phyloP scores from a whole-genome alignment of 2,797 vertebrate species.

The Tadarida brasiliensis region DNA sequence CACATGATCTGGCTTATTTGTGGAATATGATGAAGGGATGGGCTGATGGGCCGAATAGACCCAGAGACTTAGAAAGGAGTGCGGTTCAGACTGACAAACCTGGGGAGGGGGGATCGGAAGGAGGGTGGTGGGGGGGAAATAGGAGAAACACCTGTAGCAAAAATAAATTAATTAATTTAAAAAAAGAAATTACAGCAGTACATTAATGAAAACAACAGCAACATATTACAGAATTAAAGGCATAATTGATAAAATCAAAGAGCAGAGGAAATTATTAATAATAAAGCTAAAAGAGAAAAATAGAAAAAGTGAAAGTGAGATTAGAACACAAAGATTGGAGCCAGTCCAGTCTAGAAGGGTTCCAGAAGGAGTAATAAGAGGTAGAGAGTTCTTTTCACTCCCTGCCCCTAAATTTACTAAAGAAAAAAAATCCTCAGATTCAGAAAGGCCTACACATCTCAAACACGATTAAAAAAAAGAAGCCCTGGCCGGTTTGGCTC shows the following conservation, averaged over 20 bases:
- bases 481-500: too few relatives aligned
- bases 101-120: too few relatives aligned
- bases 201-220: neutral
- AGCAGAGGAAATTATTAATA: neutral
- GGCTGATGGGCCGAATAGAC: too few relatives aligned
- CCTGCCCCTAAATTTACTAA: neutral
- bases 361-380: neutral
- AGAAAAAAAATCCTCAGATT: neutral
- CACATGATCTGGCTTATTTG: too few relatives aligned
- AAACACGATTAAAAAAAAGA: neutral
- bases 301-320: neutral
- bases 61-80: too few relatives aligned
- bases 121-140: too few relatives aligned
- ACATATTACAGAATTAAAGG: neutral
- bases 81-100: too few relatives aligned
- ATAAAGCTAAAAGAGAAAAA: neutral
- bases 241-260: conserved; percentile 30
- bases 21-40: too few relatives aligned
- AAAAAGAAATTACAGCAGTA: neutral
- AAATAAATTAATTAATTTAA: too few relatives aligned
- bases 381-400: neutral
- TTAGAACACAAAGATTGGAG: neutral
- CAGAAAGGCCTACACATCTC: neutral
- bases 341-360: neutral
- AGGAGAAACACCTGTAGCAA: too few relatives aligned